Base-by-base conservation (phyloP, 2,797 vertebrate genomes). In the Allobates femoralis region DNA sequence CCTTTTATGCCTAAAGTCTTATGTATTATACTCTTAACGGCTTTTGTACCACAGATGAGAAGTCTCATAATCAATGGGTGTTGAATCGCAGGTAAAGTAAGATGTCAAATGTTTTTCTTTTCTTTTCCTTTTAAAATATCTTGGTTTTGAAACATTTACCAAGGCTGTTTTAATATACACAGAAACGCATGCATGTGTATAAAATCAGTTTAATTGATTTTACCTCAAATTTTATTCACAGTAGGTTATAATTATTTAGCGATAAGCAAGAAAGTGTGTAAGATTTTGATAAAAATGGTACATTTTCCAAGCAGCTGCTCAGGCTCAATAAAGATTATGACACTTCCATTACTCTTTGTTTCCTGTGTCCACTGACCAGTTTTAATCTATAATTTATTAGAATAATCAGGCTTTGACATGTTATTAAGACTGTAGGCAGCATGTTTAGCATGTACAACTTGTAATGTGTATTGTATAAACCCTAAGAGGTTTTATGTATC, bases 391-490 rank as follows among this genome's bases (percentile, higher is more conserved):
- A 85, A 66, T 21, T 75, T 23, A 81, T 75, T 79, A 87, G 86
- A 51, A 79, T 77, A 81, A 11, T 83, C 73, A 74, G 0, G 21
- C 8, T 62, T 34, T 88, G 87, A 80, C 71, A 19, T 1, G 10
- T n/a, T 56, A 88, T 83, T 64, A 87, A 81, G 0, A 0, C 58
- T 69, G 74, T 53, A 51, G 15, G 55, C 81, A 83, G 55, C 67
- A 46, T 2, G 67, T 79, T 79, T 19, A 79, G 11, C 50, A 83
- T 82, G 66, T 67, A 86, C 28, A 60, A 76, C 34, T 73, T 87
- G 46, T 82, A 74, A 88, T 89, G 34, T 50, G 28, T 0, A 74
- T 89, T 88, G 32, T 50, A 84, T 88, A 55, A 81, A 86, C 81
- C 79, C 86, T 10, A n/a, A 73, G 58, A 75, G 12, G 5, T 18